A percentile compares a stretch with the other conserved stretches of the same genome.
phyloP scores from a whole-genome alignment of 1,140 invertebrate species.

The Drosophila miranda region DNA sequence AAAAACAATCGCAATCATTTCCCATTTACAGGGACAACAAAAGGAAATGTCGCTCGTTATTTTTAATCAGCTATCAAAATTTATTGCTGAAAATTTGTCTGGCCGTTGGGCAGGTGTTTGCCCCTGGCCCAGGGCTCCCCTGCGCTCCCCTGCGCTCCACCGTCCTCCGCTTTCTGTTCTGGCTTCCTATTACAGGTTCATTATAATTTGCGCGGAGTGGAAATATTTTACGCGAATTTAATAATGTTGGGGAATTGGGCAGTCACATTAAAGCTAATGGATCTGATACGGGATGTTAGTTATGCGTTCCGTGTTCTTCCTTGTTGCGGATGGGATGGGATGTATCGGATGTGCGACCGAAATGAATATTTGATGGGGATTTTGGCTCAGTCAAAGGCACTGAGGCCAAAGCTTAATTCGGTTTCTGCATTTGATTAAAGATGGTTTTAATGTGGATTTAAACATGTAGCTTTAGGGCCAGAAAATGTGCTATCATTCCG shows the following conservation, averaged over 20 bases:
- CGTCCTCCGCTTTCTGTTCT: not conserved
- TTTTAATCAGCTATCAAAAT: conserved; percentile 76
- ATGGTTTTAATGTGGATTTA: not conserved
- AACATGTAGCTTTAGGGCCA: too few species aligned
- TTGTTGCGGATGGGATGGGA: conserved; percentile 1
- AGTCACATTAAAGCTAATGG: conserved; percentile 52
- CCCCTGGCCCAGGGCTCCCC: not conserved
- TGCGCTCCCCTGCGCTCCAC: too few species aligned
- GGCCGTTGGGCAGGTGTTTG: conserved; percentile 38
- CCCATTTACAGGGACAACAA: conserved; percentile 64
- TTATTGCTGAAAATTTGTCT: conserved; percentile 71
- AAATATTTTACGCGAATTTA: conserved; percentile 54
- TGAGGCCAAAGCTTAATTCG: too few species aligned
- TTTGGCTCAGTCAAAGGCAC: not conserved
- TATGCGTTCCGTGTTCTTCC: conserved; percentile 7
- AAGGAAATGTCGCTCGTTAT: conserved; percentile 71
- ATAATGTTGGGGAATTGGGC: conserved; percentile 49
- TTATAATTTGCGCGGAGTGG: conserved; percentile 24
- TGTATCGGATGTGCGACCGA: conserved; percentile 5
- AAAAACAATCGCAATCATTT: conserved; percentile 53
- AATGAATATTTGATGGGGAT: conserved; percentile 22
- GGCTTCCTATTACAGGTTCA: conserved; percentile 29
- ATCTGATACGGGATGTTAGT: conserved; percentile 17
- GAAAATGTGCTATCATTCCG: not conserved
- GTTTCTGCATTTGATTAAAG: not conserved